These are phyloP conservation scores for Drosophila macrothrix DNA, from an alignment of 2,888 invertebrate genomes.

Conservation along the genomic window DNA sequence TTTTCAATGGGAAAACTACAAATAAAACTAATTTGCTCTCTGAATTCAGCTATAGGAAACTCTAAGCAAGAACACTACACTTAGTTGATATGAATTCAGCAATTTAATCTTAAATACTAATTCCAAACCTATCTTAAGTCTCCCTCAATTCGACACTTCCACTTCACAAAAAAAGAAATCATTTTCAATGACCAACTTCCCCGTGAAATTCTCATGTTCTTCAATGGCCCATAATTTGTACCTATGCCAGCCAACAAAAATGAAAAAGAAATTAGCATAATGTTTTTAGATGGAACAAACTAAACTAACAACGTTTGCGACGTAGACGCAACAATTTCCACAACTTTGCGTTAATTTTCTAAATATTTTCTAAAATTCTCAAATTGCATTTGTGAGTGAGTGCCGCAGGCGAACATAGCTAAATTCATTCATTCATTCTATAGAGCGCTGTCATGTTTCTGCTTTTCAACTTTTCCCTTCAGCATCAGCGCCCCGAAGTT, in stretches of 20 bases:
- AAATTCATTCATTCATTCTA: slow-evolving; percentile 29
- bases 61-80: not conserved
- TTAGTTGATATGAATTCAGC: not conserved
- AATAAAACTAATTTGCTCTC: not conserved
- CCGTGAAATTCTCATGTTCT: slow-evolving; percentile 12
- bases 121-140: not conserved
- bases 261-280: slow-evolving; percentile 61
- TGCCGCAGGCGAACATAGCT: slow-evolving; percentile 53
- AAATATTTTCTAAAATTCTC: slow-evolving; percentile 74
- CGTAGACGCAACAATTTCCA: slow-evolving; percentile 71
- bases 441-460: slow-evolving; percentile 50
- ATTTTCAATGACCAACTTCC: slow-evolving; percentile 15
- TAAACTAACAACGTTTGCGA: slow-evolving; percentile 44
- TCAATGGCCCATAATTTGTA: slow-evolving; percentile 35
- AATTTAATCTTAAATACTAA: not conserved
- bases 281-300: slow-evolving; percentile 59
- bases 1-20: not conserved
- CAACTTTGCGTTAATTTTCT: slow-evolving; percentile 81
- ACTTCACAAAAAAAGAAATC: not conserved
- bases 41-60: not conserved
- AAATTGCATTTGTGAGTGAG: slow-evolving; percentile 65
- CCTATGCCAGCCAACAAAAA: slow-evolving; percentile 17
- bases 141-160: not conserved
- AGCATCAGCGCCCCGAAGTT: slow-evolving; percentile 40
- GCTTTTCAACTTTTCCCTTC: slow-evolving; percentile 49